A percentile compares a stretch with the other conserved stretches of the same genome.
Conservation (phyloP, 2,888 invertebrate species). For the Acanthococcus lagerstroemiae region DNA sequence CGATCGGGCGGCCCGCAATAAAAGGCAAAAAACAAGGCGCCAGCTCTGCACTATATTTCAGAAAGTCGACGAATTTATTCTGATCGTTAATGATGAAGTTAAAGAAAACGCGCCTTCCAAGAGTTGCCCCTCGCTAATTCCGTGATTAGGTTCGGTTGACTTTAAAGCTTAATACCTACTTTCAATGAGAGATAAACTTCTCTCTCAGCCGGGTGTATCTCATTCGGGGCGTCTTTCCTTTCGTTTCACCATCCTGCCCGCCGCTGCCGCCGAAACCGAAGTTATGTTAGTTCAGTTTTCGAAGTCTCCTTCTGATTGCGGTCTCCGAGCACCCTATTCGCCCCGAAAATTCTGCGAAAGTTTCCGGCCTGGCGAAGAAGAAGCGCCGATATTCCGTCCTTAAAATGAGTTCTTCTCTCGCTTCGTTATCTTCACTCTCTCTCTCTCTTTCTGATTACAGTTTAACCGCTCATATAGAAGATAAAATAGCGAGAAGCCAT, state of each 20-base stretch:
- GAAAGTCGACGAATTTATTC: no score
- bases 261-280: conserved; percentile 9
- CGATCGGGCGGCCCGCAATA: no score
- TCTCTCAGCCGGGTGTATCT: conserved; percentile 18
- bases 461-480: conserved; percentile 15
- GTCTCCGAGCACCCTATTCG: conserved; percentile 22
- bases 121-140: conserved; percentile 17
- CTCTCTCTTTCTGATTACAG: conserved; percentile 22
- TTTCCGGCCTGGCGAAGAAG: conserved; percentile 26
- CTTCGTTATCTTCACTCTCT: conserved; percentile 19
- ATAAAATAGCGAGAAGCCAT: conserved; percentile 18
- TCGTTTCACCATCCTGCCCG: not conserved
- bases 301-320: conserved; percentile 22
- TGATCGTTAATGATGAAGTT: conserved; percentile 21
- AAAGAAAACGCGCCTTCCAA: conserved; percentile 7
- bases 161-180: conserved; percentile 27
- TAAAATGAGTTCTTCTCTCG: conserved; percentile 19
- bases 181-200: conserved; percentile 27
- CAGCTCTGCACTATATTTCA: no score
- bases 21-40: no score
- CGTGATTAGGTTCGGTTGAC: conserved; percentile 27
- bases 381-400: conserved; percentile 10
- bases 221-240: conserved; percentile 15
- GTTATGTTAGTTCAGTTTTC: conserved; percentile 18
- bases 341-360: conserved; percentile 20